phyloP scores from a whole-genome alignment of 2,113 vertebrate genomes.

The Narcine bancroftii region DNA sequence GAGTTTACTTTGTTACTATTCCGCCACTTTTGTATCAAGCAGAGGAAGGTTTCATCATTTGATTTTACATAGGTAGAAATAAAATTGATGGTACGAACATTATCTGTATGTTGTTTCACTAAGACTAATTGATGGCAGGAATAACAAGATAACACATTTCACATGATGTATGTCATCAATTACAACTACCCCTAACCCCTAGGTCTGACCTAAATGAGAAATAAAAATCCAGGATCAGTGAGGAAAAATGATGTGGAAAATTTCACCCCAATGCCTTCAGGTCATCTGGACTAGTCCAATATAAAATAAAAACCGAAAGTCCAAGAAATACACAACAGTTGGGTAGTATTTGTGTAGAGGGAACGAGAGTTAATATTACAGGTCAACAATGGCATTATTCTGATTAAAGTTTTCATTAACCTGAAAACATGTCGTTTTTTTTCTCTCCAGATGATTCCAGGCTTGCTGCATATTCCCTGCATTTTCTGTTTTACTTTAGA shows the following conservation, averaged over 20 bases:
- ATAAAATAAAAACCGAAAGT: too few species aligned
- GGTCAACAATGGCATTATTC: too few species aligned
- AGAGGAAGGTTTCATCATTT: not conserved
- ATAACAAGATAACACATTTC: not conserved
- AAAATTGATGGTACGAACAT: not conserved
- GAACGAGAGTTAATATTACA: too few species aligned
- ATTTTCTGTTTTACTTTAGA: too few species aligned
- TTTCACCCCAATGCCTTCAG: not conserved
- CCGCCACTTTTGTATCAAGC: not conserved
- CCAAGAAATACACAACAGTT: too few species aligned
- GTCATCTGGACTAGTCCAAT: not conserved
- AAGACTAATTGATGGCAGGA: not conserved
- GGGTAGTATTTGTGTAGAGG: too few species aligned
- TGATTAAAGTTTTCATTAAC: too few species aligned
- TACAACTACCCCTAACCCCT: not conserved
- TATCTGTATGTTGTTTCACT: too few species aligned
- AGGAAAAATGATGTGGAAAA: not conserved
- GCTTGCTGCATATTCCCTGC: too few species aligned
- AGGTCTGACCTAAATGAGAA: not conserved
- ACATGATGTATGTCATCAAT: not conserved
- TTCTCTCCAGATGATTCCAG: too few species aligned
- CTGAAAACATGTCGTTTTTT: too few species aligned
- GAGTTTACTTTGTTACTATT: not conserved
- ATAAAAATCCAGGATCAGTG: not conserved
- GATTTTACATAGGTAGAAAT: not conserved